These are phyloP conservation scores for Ephialtes manifestator DNA, from an alignment of 2,888 invertebrate genomes.

Conservation along the genomic window DNA sequence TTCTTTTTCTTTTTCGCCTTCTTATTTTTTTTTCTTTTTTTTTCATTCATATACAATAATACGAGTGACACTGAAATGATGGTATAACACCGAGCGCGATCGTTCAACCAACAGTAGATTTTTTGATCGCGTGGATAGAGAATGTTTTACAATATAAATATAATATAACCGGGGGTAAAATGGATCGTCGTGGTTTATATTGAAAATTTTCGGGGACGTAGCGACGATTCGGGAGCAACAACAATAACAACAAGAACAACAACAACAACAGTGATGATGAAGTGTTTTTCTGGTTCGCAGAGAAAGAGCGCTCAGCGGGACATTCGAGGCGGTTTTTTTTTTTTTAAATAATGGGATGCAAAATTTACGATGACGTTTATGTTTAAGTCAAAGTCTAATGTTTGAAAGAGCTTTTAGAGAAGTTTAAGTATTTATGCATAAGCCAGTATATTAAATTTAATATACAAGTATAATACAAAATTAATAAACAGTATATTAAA, in stretches of 20 bases:
- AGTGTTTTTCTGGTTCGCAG: slow-evolving; percentile 7
- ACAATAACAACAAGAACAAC: slow-evolving; percentile 69
- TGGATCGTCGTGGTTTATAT: slow-evolving; percentile 24
- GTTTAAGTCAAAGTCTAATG: too few species aligned
- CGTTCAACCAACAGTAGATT: slow-evolving; percentile 13
- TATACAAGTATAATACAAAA: too few species aligned
- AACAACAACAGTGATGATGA: slow-evolving; percentile 65
- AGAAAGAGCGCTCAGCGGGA: slow-evolving; percentile 7
- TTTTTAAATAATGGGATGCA: not conserved
- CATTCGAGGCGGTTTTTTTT: not conserved
- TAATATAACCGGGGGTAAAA: slow-evolving; percentile 19
- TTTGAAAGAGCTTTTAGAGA: too few species aligned
- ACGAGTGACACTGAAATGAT: slow-evolving; percentile 50
- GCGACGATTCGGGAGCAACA: slow-evolving; percentile 53
- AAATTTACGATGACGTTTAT: not conserved
- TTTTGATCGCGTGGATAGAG: slow-evolving; percentile 26
- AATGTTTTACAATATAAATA: slow-evolving; percentile 21
- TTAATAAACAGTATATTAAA: too few species aligned
- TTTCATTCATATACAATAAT: slow-evolving; percentile 47
- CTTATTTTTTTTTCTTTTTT: slow-evolving; percentile 15
- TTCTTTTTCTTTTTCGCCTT: not conserved
- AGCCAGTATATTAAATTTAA: too few species aligned
- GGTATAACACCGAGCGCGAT: slow-evolving; percentile 47
- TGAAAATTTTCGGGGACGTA: slow-evolving; percentile 20
- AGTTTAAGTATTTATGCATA: too few species aligned